Conservation (phyloP, 1,140 invertebrate species). For the Ridgeia piscesae region DNA sequence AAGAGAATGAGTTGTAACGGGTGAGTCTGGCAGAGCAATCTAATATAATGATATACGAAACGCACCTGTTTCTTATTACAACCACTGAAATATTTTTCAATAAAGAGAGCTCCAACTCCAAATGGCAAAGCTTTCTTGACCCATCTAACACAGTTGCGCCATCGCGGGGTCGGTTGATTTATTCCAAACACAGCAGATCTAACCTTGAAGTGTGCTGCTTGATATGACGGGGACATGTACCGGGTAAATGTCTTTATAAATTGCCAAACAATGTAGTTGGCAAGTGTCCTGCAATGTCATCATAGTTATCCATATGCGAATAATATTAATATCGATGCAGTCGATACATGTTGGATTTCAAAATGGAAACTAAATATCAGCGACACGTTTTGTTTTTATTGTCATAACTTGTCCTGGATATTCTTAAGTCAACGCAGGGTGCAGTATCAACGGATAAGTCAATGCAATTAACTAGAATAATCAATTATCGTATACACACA, state of each 20-base stretch:
- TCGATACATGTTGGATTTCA: background rate
- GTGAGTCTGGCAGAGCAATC: background rate
- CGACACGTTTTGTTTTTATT: background rate
- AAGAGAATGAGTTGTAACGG: no score
- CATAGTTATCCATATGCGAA: background rate
- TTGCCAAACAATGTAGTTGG: background rate
- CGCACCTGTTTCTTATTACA: slow-evolving; percentile 16
- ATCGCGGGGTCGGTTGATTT: slow-evolving; percentile 67
- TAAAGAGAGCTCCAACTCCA: slow-evolving; percentile 83
- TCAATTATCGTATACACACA: background rate
- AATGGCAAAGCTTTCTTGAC: slow-evolving; percentile 83
- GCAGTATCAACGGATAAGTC: background rate
- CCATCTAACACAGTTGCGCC: slow-evolving; percentile 82
- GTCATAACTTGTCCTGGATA: background rate
- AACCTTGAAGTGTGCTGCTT: background rate
- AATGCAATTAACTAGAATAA: background rate
- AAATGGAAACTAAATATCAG: background rate
- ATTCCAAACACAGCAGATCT: background rate
- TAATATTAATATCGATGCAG: background rate
- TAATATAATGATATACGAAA: background rate
- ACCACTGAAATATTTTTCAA: slow-evolving; percentile 25
- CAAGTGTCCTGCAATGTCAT: background rate
- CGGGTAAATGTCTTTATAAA: background rate
- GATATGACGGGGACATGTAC: background rate
- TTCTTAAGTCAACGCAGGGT: background rate